Conservation (phyloP, 2,797 vertebrate species). For the Rhinichthys osculus region DNA sequence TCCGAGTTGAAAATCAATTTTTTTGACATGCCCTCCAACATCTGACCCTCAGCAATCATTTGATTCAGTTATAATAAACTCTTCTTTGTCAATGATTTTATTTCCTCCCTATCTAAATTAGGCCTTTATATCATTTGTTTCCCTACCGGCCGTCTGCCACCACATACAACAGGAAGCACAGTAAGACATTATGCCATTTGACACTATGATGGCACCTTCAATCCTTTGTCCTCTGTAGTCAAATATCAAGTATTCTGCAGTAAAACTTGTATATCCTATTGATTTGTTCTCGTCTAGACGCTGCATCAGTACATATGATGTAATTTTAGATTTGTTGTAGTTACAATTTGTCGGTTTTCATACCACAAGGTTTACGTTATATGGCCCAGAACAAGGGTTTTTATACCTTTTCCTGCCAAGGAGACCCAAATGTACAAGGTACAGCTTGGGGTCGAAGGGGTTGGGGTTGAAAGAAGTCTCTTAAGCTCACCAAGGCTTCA, state of each 20-base stretch:
- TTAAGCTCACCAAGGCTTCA: not conserved
- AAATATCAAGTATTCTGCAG: constrained; percentile 43
- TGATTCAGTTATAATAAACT: constrained; percentile 19
- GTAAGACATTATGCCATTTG: constrained; percentile 15
- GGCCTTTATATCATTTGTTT: not conserved
- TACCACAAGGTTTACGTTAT: not conserved
- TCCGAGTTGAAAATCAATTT: constrained; percentile 37
- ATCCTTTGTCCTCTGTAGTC: constrained; percentile 26
- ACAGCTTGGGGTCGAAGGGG: not conserved
- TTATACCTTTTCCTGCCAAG: not conserved
- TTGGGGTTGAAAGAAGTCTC: not conserved
- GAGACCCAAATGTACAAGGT: not conserved
- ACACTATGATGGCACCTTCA: not conserved
- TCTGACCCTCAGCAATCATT: constrained; percentile 4
- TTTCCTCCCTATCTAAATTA: constrained; percentile 2
- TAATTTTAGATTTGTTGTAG: constrained; percentile 37
- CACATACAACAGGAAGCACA: constrained; percentile 27
- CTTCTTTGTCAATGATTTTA: constrained; percentile 4
- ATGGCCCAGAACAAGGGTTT: not conserved
- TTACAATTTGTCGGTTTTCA: constrained; percentile 26
- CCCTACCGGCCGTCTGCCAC: not conserved
- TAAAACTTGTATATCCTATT: constrained; percentile 34
- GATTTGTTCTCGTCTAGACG: constrained; percentile 49
- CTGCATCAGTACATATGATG: constrained; percentile 33
- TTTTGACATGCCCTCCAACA: constrained; percentile 17